Evolutionary conservation across 2,113 vertebrate species (phyloP).

Genomic region (Rana temporaria): DNA sequence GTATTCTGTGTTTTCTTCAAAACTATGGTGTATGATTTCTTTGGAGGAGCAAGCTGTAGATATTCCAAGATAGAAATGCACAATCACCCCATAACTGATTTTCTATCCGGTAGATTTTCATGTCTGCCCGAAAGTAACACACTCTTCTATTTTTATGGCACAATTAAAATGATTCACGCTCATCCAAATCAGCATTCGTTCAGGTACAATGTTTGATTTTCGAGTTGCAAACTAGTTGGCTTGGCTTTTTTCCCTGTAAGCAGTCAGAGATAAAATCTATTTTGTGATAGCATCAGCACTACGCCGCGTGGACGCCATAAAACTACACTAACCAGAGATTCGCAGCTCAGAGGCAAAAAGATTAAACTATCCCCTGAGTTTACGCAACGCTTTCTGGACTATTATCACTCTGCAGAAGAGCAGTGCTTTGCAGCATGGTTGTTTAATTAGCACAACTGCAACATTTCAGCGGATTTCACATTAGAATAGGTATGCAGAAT

Average conservation of each 20-base stretch:
- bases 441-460: constrained; percentile 45
- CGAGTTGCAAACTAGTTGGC: constrained; percentile 28
- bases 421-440: neutral
- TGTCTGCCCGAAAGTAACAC: constrained; percentile 35
- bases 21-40: constrained; percentile 29
- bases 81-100: constrained; percentile 26
- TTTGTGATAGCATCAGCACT: constrained; percentile 34
- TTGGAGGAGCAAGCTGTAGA: constrained; percentile 27
- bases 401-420: constrained; percentile 28
- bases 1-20: constrained; percentile 9
- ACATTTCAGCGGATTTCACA: constrained; percentile 11
- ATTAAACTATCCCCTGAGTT: constrained; percentile 10
- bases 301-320: neutral
- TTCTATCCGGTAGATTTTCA: constrained; percentile 15
- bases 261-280: neutral
- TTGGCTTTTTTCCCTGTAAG: constrained; percentile 8
- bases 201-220: constrained; percentile 32
- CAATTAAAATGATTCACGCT: constrained; percentile 50
- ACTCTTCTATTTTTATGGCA: constrained; percentile 42
- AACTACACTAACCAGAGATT: neutral
- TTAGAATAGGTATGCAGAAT: neutral
- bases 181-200: constrained; percentile 27
- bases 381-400: constrained; percentile 33
- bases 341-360: neutral
- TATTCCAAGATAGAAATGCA: constrained; percentile 28